Evolutionary conservation across 1,140 invertebrate genomes (phyloP), one percentile per base, ranked within the genome.

Genomic region (Portunus trituberculatus): DNA sequence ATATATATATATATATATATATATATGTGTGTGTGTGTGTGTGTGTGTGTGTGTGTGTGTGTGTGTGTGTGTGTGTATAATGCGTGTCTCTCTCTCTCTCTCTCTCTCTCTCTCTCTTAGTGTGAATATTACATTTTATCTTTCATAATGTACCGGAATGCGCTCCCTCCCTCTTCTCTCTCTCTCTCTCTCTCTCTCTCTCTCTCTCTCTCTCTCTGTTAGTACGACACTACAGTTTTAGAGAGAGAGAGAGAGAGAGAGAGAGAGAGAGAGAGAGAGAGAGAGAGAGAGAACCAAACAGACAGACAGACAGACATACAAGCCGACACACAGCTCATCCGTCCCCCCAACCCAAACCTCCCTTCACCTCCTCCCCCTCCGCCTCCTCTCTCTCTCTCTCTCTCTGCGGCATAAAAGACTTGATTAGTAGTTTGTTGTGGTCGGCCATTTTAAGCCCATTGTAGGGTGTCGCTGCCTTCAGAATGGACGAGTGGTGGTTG

Each of bases 231-330:
- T 39, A 39, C 39, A 39, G 1, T 39, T 39, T 39, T 39, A 86
- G 83, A 86, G 83, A 86, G 83, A 86, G 83, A 86, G 83, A 86
- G 83, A 86, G 83, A 86, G 83, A 86, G 83, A 86, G 83, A 86
- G 83, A 86, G 83, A 86, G 14, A 86, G 83, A 86, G 83, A 86
- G 83, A 86, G 83, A 86, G 83, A 86, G 83, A 86, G 83, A 86
- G 83, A 86, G 83, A 86, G 83, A 86, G 83, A 86, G 83, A 86
- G 83, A 86, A 7, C 25, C 25, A 83, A 6, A 39, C 39, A 39
- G 39, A 39, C 39, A 39, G 39, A 39, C 39, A 39, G 39, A 39
- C 39, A 39, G 39, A 39, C 39, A 39, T 2, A 39, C 39, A 39
- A 39, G 8, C 52, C 52, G 52, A 59, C 52, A 59, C 39, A 39